A percentile compares a stretch with the other conserved stretches of the same genome.
Conservation (phyloP, 2,797 vertebrate genomes). For the Prionace glauca region DNA sequence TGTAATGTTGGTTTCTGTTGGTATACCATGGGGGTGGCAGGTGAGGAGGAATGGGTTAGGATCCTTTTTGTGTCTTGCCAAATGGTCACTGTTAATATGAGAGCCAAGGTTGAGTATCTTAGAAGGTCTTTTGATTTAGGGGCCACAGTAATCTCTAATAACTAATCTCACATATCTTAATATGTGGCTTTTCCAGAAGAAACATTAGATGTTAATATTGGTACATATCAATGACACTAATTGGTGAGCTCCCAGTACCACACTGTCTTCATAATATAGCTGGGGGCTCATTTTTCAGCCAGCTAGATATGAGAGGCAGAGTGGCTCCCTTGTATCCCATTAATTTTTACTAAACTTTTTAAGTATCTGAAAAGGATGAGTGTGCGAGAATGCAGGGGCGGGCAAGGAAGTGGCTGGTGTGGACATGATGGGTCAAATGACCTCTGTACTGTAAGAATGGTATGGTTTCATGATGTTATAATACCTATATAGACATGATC, state of each 20-base stretch:
- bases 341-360: no score
- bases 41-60: neutral
- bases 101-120: neutral
- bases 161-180: neutral
- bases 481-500: neutral
- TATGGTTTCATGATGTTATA: no score
- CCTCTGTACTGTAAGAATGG: no score
- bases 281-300: no score
- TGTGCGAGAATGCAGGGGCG: no score
- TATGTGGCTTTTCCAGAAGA: neutral
- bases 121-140: neutral
- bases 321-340: no score
- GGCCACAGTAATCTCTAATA: no score
- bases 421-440: no score
- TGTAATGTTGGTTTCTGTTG: neutral
- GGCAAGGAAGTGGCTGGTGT: no score
- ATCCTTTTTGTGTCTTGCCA: neutral
- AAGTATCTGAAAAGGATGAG: no score
- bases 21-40: neutral
- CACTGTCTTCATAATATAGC: neutral
- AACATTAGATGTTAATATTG: neutral
- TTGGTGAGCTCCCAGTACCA: neutral
- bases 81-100: neutral
- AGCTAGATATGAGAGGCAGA: no score
- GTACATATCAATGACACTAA: neutral